Conservation (phyloP, 2,888 invertebrate species). For the Mechanitis messenoides region DNA sequence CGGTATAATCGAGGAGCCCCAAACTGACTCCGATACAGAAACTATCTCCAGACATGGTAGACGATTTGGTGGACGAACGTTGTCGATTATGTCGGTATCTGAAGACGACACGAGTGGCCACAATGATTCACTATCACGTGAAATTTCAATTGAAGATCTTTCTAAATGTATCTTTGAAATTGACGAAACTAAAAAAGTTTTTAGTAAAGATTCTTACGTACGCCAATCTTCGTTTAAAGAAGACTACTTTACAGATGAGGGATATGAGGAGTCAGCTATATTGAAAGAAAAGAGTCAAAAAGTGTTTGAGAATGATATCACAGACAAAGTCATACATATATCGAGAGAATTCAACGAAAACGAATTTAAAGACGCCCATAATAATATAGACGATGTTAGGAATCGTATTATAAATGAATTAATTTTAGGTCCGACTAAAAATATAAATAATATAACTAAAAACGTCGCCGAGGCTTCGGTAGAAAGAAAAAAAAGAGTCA, state of each 20-base stretch:
- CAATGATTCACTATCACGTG: conserved; percentile 73
- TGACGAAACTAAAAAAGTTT: conserved; percentile 69
- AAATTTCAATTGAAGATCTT: conserved; percentile 77
- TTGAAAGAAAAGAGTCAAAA: conserved; percentile 63
- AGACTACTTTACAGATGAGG: conserved; percentile 60
- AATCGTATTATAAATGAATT: conserved; percentile 67
- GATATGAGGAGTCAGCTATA: conserved; percentile 62
- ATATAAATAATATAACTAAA: conserved; percentile 60
- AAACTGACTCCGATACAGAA: conserved; percentile 71
- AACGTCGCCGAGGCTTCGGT: conserved; percentile 57
- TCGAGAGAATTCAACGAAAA: conserved; percentile 66
- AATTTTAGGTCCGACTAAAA: conserved; percentile 55
- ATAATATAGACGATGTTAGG: conserved; percentile 58
- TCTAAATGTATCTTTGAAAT: conserved; percentile 72
- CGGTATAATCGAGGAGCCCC: conserved; percentile 72
- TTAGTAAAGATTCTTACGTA: conserved; percentile 68
- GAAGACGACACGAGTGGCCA: conserved; percentile 79
- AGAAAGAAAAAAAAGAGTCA: conserved; percentile 54
- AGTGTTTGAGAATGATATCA: conserved; percentile 68
- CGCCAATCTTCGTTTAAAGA: conserved; percentile 70
- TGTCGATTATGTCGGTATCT: conserved; percentile 81
- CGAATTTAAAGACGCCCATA: conserved; percentile 51
- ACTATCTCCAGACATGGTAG: conserved; percentile 54
- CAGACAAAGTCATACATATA: conserved; percentile 66
- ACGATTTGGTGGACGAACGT: conserved; percentile 64